Evolutionary conservation across 2,797 vertebrate species (phyloP), one percentile per base, ranked within the genome.

Genomic region (Neostethus bicornis): DNA sequence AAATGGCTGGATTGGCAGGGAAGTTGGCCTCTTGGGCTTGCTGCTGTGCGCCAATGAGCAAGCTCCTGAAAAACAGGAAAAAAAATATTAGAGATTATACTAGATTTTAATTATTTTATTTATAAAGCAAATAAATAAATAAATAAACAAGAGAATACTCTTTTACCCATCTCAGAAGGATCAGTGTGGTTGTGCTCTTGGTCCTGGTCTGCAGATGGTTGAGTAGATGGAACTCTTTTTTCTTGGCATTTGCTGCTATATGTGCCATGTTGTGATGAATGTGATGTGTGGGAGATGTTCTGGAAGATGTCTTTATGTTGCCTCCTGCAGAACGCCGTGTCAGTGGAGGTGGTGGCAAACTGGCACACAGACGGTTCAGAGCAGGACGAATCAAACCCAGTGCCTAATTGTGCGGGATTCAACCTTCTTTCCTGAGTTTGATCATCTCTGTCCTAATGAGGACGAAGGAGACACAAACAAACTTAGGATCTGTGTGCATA

Each of bases 1-100:
- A 32, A 98, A 97, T 3, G 97, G 95, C 86, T 96, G 95, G 84
- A 99, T 97, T 58, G 96, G 95, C 57, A 99, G 91, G 0, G 94
- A 96, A 0, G 94, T 98, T 2, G 97, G 97, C 47, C 96, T 93
- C 87, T 96, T 95, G 61, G 95, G 94, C 87, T 96, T 97, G 84
- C 91, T 95, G 90, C 94, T 94, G 73, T 92, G 91, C 49, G 92
- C 83, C 66, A 90, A 85, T 5, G 88, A 80, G 51, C 89, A 89
- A 8, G 69, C 64, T 17, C 80, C 91, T 92, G 61, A 16, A 10
- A 65, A 23, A 32, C 28, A 72, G 2, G 1, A 47, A 26, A 44
- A 13, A 7, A 6, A 14, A n/a, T 1, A 14, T 25, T 35, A 24
- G 19, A 16, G 37, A 17, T 13, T 23, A 20, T 13, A 7, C 1